These are phyloP conservation scores for Ctenopoma kingsleyae DNA, from an alignment of 2,797 vertebrate genomes.

Conservation along the genomic window DNA sequence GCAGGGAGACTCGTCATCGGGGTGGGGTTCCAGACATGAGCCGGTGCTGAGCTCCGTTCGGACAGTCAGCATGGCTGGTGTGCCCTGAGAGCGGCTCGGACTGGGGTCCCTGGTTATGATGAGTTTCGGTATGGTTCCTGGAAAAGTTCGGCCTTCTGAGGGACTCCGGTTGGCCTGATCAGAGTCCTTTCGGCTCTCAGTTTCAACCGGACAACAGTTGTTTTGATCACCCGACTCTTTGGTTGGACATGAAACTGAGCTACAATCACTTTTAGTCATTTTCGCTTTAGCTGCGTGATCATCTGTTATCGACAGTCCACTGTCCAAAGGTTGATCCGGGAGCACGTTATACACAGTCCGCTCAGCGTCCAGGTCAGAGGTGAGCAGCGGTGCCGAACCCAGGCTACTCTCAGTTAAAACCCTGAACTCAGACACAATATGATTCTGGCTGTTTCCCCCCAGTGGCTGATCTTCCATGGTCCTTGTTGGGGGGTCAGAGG, in stretches of 20 bases:
- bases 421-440: constrained; percentile 21
- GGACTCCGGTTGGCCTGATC: constrained; percentile 19
- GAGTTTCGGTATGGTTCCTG: constrained; percentile 88
- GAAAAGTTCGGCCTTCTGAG: constrained; percentile 55
- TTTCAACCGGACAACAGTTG: constrained; percentile 7
- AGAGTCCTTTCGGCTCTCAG: constrained; percentile 18
- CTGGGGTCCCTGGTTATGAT: constrained; percentile 89
- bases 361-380: constrained; percentile 48
- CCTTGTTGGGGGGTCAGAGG: constrained; percentile 69
- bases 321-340: constrained; percentile 25
- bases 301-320: neutral
- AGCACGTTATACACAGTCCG: constrained; percentile 40
- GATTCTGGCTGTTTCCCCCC: constrained; percentile 51
- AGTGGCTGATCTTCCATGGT: constrained; percentile 81
- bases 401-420: constrained; percentile 11
- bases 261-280: constrained; percentile 69
- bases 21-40: constrained; percentile 69
- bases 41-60: constrained; percentile 50
- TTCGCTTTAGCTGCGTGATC: constrained; percentile 21
- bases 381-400: constrained; percentile 15
- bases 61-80: constrained; percentile 34
- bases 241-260: constrained; percentile 11
- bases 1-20: constrained; percentile 85
- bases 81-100: constrained; percentile 55
- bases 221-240: constrained; percentile 12